Percentiles rank a stretch among this genome's conserved stretches.
These are phyloP conservation scores for Corythornis madagascariensis DNA, from an alignment of 2,113 vertebrate species.

Conservation along the genomic window DNA sequence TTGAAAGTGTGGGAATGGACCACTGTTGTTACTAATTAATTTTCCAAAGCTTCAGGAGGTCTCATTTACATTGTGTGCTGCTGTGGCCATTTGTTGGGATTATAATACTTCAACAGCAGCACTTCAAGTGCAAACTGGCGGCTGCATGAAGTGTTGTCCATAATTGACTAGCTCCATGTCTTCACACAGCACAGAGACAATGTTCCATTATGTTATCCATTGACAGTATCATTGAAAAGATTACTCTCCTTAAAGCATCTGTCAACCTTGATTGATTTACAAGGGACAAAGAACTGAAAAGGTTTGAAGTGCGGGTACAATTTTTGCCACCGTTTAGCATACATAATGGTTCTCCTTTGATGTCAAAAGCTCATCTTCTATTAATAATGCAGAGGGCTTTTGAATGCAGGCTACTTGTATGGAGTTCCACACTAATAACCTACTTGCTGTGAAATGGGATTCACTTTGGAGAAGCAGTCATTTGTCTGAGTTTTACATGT, in stretches of 20 bases:
- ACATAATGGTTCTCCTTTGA: slow-evolving; percentile 73
- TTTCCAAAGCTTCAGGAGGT: slow-evolving; percentile 74
- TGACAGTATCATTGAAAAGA: slow-evolving; percentile 78
- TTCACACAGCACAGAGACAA: slow-evolving; percentile 77
- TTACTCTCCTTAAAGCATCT: slow-evolving; percentile 79
- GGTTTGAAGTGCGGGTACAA: slow-evolving; percentile 72
- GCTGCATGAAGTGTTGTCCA: slow-evolving; percentile 72
- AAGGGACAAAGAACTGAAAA: slow-evolving; percentile 73
- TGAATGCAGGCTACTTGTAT: slow-evolving; percentile 69
- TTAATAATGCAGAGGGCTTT: slow-evolving; percentile 76
- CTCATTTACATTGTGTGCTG: slow-evolving; percentile 72
- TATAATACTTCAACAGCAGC: slow-evolving; percentile 74
- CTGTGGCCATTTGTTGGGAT: slow-evolving; percentile 71
- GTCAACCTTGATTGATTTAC: slow-evolving; percentile 79
- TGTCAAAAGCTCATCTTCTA: slow-evolving; percentile 74
- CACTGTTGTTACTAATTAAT: slow-evolving; percentile 75
- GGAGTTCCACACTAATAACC: slow-evolving; percentile 73
- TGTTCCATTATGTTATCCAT: slow-evolving; percentile 78
- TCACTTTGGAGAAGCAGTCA: slow-evolving; percentile 73
- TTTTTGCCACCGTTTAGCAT: slow-evolving; percentile 74
- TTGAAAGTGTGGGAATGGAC: slow-evolving; percentile 74
- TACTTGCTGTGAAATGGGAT: slow-evolving; percentile 76
- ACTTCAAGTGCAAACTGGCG: slow-evolving; percentile 71
- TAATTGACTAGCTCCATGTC: slow-evolving; percentile 79
- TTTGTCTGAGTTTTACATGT: slow-evolving; percentile 70